Conservation (phyloP, 2,888 invertebrate species). For the Spisula solida region DNA sequence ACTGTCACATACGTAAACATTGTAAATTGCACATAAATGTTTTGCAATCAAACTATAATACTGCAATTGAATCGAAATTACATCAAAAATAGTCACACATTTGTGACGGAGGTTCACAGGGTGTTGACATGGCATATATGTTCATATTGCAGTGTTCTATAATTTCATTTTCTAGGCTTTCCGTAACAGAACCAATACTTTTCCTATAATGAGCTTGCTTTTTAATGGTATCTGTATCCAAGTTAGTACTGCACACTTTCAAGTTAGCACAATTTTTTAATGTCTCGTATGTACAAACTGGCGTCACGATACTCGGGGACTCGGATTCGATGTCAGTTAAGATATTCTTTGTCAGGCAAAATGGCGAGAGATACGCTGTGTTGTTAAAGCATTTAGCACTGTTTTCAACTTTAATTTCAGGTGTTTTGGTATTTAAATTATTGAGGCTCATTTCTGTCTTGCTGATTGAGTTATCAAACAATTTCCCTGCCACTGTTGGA, state of each 20-base stretch:
- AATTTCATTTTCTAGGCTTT: constrained; percentile 52
- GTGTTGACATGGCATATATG: constrained; percentile 53
- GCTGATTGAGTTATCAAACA: neutral
- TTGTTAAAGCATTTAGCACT: constrained; percentile 52
- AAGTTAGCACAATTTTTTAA: constrained; percentile 36
- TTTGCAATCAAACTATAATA: too few relatives aligned
- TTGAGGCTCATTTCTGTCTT: constrained; percentile 46
- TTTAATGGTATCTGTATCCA: constrained; percentile 24
- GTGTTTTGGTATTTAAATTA: constrained; percentile 52
- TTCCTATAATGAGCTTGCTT: constrained; percentile 33
- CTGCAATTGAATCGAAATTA: neutral
- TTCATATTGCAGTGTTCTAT: constrained; percentile 48
- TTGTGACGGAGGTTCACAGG: constrained; percentile 9
- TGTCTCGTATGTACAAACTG: constrained; percentile 45
- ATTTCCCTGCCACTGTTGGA: constrained; percentile 35
- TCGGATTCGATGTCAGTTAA: neutral
- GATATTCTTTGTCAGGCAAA: constrained; percentile 1
- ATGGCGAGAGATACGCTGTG: constrained; percentile 54
- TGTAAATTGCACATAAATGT: too few relatives aligned
- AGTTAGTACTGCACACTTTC: constrained; percentile 20
- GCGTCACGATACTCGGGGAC: constrained; percentile 19
- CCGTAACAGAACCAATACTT: constrained; percentile 60
- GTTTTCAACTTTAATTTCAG: constrained; percentile 63
- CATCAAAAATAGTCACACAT: constrained; percentile 18
- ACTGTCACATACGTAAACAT: too few relatives aligned